Conservation (phyloP, 2,797 vertebrate genomes). For the Astyanax mexicanus region DNA sequence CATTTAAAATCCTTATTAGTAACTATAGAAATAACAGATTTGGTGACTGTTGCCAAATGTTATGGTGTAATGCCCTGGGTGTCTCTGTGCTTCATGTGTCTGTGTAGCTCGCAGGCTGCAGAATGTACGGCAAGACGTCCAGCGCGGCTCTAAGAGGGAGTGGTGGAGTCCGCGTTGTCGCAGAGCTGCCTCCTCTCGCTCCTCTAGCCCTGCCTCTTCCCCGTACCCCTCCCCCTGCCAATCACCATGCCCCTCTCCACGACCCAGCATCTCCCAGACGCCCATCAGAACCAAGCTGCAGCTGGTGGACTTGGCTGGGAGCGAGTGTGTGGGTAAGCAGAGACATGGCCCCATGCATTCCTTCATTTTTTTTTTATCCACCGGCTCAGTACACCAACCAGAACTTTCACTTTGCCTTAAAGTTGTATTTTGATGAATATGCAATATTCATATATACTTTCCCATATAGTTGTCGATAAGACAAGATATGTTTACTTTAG, state of each 20-base stretch:
- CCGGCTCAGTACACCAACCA: too few species aligned
- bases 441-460: too few species aligned
- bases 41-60: not conserved
- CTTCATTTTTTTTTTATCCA: not conserved
- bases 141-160: slow-evolving; percentile 63
- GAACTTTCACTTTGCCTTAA: too few species aligned
- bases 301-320: slow-evolving; percentile 89
- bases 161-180: slow-evolving; percentile 78
- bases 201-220: slow-evolving; percentile 65
- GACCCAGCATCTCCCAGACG: slow-evolving; percentile 63
- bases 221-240: slow-evolving; percentile 59
- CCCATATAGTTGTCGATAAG: too few species aligned
- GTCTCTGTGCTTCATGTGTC: not conserved
- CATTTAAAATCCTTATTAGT: not conserved
- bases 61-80: not conserved
- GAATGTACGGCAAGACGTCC: slow-evolving; percentile 65
- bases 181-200: slow-evolving; percentile 59
- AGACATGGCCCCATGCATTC: not conserved
- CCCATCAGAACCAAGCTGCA: slow-evolving; percentile 79
- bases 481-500: too few species aligned
- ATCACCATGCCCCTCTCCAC: slow-evolving; percentile 72
- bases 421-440: too few species aligned
- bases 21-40: not conserved
- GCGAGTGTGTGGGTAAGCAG: slow-evolving; percentile 84
- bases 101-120: slow-evolving; percentile 70